phyloP scores from a whole-genome alignment of 2,888 invertebrate genomes.

The Ochropacha duplaris region DNA sequence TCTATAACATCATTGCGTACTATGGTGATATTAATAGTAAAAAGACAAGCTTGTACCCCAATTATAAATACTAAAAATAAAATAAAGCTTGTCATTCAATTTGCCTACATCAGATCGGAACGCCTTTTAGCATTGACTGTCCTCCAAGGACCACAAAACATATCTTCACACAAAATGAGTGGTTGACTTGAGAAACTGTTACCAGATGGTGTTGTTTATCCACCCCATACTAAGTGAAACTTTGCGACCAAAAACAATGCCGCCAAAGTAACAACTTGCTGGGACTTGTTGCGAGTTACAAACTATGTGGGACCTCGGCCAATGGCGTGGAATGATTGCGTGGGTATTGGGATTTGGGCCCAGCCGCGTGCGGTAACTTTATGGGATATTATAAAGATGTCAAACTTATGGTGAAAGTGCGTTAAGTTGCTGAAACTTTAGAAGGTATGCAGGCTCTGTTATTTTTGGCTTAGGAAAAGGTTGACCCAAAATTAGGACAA shows the following conservation, averaged over 20 bases:
- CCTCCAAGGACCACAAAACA: background rate
- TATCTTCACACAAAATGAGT: background rate
- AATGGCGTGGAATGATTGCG: conserved; percentile 3
- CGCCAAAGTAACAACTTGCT: background rate
- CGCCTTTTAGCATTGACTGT: background rate
- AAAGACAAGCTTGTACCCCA: no score
- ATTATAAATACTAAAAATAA: no score
- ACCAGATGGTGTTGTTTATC: conserved; percentile 4
- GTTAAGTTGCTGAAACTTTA: background rate
- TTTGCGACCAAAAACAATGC: conserved; percentile 5
- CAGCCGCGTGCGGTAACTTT: background rate
- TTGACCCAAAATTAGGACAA: no score
- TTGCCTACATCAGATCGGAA: background rate
- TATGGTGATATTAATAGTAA: no score
- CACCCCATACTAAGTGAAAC: background rate
- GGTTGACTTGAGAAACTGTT: background rate
- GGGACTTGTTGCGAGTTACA: background rate
- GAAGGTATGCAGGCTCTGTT: conserved; percentile 6
- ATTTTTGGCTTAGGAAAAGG: background rate
- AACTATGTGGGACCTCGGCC: conserved; percentile 1
- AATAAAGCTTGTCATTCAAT: no score
- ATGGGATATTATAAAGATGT: background rate
- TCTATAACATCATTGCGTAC: no score
- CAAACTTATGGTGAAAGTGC: background rate
- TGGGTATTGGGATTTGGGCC: background rate